Evolutionary conservation across 2,888 invertebrate species (phyloP).

Genomic region (Masnerella sp.): DNA sequence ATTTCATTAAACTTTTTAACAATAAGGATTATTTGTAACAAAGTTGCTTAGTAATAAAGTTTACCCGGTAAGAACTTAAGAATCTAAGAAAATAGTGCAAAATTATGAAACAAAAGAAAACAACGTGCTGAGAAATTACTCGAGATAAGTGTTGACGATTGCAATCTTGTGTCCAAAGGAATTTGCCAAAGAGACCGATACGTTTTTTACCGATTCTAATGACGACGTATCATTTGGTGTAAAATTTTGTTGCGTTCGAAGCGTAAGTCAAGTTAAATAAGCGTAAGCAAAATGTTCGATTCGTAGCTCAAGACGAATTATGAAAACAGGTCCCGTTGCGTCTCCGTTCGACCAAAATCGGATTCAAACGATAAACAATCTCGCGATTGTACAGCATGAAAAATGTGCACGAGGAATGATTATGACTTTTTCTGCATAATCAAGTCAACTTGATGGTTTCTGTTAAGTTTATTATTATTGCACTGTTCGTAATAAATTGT

Average conservation of each 20-base stretch:
- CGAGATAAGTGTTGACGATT: constrained; percentile 26
- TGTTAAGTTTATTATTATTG: too few relatives aligned
- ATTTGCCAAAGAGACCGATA: constrained; percentile 26
- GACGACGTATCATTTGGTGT: constrained; percentile 32
- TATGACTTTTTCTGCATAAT: too few relatives aligned
- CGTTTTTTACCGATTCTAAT: constrained; percentile 36
- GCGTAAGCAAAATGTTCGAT: constrained; percentile 51
- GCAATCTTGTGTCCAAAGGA: constrained; percentile 31
- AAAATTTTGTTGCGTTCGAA: constrained; percentile 18
- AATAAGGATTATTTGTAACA: constrained; percentile 44
- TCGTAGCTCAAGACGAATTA: constrained; percentile 47
- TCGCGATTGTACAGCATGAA: too few relatives aligned
- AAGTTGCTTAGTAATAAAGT: constrained; percentile 48
- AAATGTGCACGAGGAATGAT: too few relatives aligned
- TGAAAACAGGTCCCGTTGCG: constrained; percentile 43
- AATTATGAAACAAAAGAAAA: constrained; percentile 13
- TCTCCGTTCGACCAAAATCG: constrained; percentile 39
- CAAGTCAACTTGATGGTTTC: too few relatives aligned
- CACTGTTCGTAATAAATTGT: too few relatives aligned
- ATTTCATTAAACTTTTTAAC: constrained; percentile 41
- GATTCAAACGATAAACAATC: constrained; percentile 3
- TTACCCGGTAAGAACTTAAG: constrained; percentile 26
- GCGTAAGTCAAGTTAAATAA: not conserved
- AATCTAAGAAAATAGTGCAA: constrained; percentile 18
- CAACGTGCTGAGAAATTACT: constrained; percentile 11